phyloP scores from a whole-genome alignment of 1,140 invertebrate genomes.

The Philotrypesis tridentata region DNA sequence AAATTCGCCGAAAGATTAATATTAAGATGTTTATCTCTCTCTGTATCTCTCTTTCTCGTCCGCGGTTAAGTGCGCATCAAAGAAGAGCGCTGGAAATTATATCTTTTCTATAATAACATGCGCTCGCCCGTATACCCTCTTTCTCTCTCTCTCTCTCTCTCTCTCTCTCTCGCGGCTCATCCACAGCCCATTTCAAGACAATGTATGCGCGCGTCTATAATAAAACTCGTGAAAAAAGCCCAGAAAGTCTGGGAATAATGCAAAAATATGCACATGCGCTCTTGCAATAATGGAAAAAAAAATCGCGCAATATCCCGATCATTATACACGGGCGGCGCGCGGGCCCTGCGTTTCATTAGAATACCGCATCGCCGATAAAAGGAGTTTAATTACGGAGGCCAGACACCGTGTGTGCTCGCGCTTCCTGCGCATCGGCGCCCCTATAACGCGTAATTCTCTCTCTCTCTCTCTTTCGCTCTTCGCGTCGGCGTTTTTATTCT shows the following conservation, averaged over 20 bases:
- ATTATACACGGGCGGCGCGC: slow-evolving; percentile 57
- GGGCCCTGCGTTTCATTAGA: slow-evolving; percentile 64
- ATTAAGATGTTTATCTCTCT: slow-evolving; percentile 42
- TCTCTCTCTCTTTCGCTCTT: too few species aligned
- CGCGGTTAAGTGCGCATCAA: too few species aligned
- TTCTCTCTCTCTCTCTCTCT: neutral
- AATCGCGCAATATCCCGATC: slow-evolving; percentile 57
- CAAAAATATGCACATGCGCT: slow-evolving; percentile 35
- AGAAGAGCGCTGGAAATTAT: slow-evolving; percentile 17
- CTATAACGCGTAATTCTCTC: neutral
- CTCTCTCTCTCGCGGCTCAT: neutral
- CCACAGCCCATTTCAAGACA: slow-evolving; percentile 11
- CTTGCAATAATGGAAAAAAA: slow-evolving; percentile 42
- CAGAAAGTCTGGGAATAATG: slow-evolving; percentile 22
- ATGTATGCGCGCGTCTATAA: neutral
- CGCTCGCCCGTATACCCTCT: neutral
- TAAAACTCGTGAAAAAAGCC: neutral
- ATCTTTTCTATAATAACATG: slow-evolving; percentile 19
- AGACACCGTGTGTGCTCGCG: slow-evolving; percentile 58
- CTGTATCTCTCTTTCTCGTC: too few species aligned
- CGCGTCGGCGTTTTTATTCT: neutral
- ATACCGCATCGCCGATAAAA: slow-evolving; percentile 68
- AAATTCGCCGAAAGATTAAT: slow-evolving; percentile 21
- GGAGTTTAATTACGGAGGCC: slow-evolving; percentile 69
- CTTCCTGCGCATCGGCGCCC: slow-evolving; percentile 50